Conservation (phyloP, 2,797 vertebrate genomes). For the Halcyon badia region DNA sequence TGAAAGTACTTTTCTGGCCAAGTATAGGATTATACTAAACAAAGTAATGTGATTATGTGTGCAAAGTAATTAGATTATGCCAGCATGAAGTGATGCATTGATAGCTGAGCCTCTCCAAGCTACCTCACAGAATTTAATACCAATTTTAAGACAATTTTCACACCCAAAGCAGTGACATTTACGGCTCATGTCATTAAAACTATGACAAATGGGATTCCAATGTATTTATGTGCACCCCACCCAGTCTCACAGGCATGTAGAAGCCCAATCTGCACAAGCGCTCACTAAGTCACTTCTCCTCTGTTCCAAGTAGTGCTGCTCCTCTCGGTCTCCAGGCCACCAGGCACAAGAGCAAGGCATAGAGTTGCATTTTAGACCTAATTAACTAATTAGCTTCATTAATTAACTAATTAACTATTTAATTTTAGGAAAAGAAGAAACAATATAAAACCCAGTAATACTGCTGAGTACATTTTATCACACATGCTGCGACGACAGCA, state of each 20-base stretch:
- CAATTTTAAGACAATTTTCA: neutral
- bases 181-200: neutral
- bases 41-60: neutral
- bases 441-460: accelerated
- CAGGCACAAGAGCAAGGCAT: accelerated
- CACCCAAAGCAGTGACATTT: neutral
- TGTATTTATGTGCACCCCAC: accelerated
- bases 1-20: neutral
- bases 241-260: neutral
- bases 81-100: neutral
- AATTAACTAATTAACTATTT: neutral
- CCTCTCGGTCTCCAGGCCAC: neutral
- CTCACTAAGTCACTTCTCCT: neutral
- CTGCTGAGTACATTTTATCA: neutral
- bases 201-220: neutral
- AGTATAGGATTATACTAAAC: neutral
- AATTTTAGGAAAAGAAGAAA: neutral
- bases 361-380: neutral
- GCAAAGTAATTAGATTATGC: neutral
- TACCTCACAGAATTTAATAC: neutral
- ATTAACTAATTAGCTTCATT: neutral
- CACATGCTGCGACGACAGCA: neutral
- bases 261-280: accelerated
- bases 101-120: neutral
- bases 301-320: accelerated